Conservation (phyloP, 2,113 vertebrate species). For the Periophthalmodon schlosseri region DNA sequence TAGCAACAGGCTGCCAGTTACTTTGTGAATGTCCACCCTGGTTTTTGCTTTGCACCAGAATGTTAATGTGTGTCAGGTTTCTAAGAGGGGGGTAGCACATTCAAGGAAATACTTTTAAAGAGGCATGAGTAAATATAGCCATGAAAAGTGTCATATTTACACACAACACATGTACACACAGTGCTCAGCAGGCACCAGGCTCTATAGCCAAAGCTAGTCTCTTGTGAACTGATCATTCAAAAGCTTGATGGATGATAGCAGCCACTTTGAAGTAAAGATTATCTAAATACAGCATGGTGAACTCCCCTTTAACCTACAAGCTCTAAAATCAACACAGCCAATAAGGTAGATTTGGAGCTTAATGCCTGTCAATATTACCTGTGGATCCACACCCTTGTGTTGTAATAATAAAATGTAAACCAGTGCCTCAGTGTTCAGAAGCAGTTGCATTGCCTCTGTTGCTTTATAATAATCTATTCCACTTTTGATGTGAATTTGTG, state of each 20-base stretch:
- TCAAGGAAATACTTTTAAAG: slow-evolving; percentile 58
- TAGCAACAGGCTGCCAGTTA: slow-evolving; percentile 74
- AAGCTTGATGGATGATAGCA: slow-evolving; percentile 64
- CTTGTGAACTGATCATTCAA: slow-evolving; percentile 48
- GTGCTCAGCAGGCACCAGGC: slow-evolving; percentile 38
- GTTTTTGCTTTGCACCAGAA: slow-evolving; percentile 32
- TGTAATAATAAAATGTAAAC: slow-evolving; percentile 26
- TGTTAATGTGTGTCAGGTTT: slow-evolving; percentile 49
- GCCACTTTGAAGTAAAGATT: slow-evolving; percentile 63
- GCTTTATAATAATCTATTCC: slow-evolving; percentile 39
- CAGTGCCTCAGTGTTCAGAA: slow-evolving; percentile 12
- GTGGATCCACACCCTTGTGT: slow-evolving; percentile 30
- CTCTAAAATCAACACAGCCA: slow-evolving; percentile 49
- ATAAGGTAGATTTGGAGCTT: slow-evolving; percentile 63
- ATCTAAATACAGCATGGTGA: slow-evolving; percentile 60
- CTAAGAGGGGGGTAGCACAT: slow-evolving; percentile 40
- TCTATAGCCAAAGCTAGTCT: slow-evolving; percentile 38
- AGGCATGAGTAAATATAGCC: slow-evolving; percentile 62
- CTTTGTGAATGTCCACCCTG: slow-evolving; percentile 45
- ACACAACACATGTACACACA: slow-evolving; percentile 51
- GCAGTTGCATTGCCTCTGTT: slow-evolving; percentile 22
- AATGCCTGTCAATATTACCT: slow-evolving; percentile 52
- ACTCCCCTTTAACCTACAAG: slow-evolving; percentile 59
- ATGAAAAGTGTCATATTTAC: slow-evolving; percentile 61
- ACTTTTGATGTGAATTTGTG: slow-evolving; percentile 51